These are phyloP conservation scores for Drosophila repleta DNA, from an alignment of 1,140 invertebrate genomes.

Conservation along the genomic window DNA sequence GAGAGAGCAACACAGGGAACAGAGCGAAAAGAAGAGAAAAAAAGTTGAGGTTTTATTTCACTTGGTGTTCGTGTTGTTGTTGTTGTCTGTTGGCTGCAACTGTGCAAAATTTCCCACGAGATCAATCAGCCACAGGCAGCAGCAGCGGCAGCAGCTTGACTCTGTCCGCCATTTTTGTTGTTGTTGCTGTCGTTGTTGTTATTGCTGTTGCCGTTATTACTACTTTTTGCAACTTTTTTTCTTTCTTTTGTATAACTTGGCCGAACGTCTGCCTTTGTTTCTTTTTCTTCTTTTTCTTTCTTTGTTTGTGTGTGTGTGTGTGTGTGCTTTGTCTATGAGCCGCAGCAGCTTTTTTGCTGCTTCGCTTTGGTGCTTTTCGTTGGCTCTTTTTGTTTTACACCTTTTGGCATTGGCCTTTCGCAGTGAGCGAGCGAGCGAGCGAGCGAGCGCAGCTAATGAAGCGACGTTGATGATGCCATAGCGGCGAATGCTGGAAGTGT, in stretches of 20 bases:
- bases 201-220: conserved; percentile 58
- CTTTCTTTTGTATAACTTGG: conserved; percentile 71
- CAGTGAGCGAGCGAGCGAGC: conserved; percentile 45
- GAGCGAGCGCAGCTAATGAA: conserved; percentile 66
- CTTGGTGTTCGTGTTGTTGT: conserved; percentile 40
- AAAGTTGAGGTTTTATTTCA: conserved; percentile 60
- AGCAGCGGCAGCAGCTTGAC: conserved; percentile 44
- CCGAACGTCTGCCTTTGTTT: conserved; percentile 51
- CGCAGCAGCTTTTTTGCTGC: conserved; percentile 33
- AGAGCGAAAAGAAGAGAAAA: conserved; percentile 12
- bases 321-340: conserved; percentile 59
- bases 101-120: conserved; percentile 82
- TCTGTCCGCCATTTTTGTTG: conserved; percentile 24
- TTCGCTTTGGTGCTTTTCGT: conserved; percentile 37
- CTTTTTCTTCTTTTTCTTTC: conserved; percentile 26
- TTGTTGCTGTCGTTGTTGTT: conserved; percentile 30
- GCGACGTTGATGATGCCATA: conserved; percentile 64
- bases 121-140: conserved; percentile 78
- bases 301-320: conserved; percentile 23
- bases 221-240: conserved; percentile 72
- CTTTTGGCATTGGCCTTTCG: conserved; percentile 77
- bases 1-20: conserved; percentile 10
- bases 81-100: conserved; percentile 63
- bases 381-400: conserved; percentile 51
- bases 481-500: neutral